Evolutionary conservation across 2,797 vertebrate genomes (phyloP).

Genomic region (Gobio occitaniae): DNA sequence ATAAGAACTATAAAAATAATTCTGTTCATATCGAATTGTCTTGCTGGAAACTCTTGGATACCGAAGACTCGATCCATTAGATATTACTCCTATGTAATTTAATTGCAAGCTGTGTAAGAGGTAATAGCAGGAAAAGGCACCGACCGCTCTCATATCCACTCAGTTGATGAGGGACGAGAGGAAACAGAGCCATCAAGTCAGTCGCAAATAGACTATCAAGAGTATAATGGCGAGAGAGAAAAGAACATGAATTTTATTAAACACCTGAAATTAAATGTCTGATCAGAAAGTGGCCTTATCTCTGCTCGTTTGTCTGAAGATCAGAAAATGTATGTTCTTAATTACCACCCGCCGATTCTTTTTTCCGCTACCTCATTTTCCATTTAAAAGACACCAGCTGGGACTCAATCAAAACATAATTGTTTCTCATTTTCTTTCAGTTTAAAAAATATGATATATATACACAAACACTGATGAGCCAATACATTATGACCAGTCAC

Average conservation of each 20-base stretch:
- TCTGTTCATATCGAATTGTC: conserved; percentile 26
- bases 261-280: conserved; percentile 69
- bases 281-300: conserved; percentile 70
- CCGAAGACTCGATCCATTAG: conserved; percentile 64
- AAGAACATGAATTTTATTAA: conserved; percentile 57
- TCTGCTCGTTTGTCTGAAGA: conserved; percentile 65
- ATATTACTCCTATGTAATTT: conserved; percentile 67
- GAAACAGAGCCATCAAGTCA: conserved; percentile 55
- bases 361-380: conserved; percentile 41
- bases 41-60: conserved; percentile 57
- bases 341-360: conserved; percentile 51
- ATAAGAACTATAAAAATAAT: not conserved
- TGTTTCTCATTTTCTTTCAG: conserved; percentile 50
- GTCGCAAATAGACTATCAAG: conserved; percentile 68
- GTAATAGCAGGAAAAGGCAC: conserved; percentile 57
- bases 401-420: conserved; percentile 52
- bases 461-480: too few relatives aligned
- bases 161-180: conserved; percentile 28
- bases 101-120: conserved; percentile 58
- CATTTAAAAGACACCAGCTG: conserved; percentile 33
- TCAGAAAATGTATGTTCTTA: conserved; percentile 63
- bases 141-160: conserved; percentile 62
- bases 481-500: too few relatives aligned
- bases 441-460: not conserved
- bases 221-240: conserved; percentile 67